These are phyloP conservation scores for Pseudonaja textilis DNA, from an alignment of 2,113 vertebrate species.

Conservation along the genomic window DNA sequence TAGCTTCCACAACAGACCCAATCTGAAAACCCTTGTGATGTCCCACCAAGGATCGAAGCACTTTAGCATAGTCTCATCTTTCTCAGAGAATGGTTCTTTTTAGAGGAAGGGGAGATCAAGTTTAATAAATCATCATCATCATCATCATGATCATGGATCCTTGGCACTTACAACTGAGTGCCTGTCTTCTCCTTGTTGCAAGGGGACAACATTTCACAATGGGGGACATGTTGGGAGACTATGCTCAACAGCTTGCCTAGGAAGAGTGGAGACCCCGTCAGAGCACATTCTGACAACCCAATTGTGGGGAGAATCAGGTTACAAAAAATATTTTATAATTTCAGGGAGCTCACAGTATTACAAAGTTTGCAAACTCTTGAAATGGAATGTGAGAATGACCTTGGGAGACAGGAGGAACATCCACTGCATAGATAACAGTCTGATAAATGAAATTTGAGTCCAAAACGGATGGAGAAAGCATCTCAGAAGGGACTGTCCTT, in stretches of 20 bases:
- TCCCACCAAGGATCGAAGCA: background rate
- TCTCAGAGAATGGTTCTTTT: background rate
- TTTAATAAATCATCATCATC: background rate
- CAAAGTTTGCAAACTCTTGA: background rate
- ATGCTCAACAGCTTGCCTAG: background rate
- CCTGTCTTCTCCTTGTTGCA: background rate
- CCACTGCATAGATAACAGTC: background rate
- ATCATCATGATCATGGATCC: background rate
- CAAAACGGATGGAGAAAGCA: background rate
- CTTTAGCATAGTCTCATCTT: background rate
- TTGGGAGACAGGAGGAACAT: background rate
- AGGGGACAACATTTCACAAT: background rate
- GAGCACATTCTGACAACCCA: background rate
- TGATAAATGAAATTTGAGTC: background rate
- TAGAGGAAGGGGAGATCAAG: background rate
- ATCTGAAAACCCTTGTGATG: background rate
- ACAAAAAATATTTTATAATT: background rate
- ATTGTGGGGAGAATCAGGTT: background rate
- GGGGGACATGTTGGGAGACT: background rate
- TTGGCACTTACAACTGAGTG: background rate
- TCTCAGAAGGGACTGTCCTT: background rate
- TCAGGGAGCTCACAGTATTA: background rate
- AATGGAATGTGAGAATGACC: background rate
- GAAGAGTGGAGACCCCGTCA: background rate
- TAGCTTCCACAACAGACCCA: background rate